phyloP scores from a whole-genome alignment of 1,140 invertebrate species.

The Drosophila saltans region DNA sequence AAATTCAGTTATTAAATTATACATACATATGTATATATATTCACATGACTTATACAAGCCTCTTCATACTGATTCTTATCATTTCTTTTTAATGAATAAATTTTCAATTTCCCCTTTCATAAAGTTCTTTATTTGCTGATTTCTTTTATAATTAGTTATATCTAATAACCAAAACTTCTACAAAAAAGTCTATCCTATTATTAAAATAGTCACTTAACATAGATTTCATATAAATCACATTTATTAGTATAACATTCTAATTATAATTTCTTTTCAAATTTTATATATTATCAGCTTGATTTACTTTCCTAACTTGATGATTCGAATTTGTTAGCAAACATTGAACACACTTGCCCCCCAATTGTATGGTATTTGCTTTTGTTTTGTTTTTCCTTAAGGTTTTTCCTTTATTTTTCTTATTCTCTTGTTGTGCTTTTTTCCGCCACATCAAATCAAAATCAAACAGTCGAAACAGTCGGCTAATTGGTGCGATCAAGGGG shows the following conservation, averaged over 20 bases:
- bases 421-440: neutral
- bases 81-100: too few species aligned
- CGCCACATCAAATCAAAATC: constrained; percentile 31
- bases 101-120: too few species aligned
- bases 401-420: neutral
- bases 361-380: neutral
- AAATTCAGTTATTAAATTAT: too few species aligned
- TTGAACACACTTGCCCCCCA: neutral
- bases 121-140: too few species aligned
- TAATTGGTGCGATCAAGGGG: constrained; percentile 70
- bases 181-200: too few species aligned
- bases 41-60: too few species aligned
- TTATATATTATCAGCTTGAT: neutral
- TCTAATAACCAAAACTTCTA: too few species aligned
- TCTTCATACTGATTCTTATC: too few species aligned
- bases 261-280: neutral
- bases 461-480: constrained; percentile 45
- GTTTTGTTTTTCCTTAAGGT: constrained; percentile 3
- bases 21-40: too few species aligned
- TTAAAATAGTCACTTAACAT: too few species aligned
- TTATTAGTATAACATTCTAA: neutral
- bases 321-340: neutral
- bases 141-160: too few species aligned
- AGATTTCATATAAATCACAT: too few species aligned
- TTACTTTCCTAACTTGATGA: neutral